Conservation (phyloP, 2,888 invertebrate genomes). For the Pachydiplax longipennis region DNA sequence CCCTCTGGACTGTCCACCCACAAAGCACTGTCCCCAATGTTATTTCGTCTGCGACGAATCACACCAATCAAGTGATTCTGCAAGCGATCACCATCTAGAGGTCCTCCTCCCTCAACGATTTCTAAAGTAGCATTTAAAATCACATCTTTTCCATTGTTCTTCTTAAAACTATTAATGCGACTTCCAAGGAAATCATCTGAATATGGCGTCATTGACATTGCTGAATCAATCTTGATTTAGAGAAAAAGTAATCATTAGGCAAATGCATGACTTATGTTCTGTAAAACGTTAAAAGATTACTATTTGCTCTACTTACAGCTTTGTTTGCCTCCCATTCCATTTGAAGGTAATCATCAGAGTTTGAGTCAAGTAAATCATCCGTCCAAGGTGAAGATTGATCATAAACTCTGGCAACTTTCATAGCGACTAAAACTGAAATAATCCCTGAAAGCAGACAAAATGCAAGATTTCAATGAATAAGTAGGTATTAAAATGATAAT, state of each 20-base stretch:
- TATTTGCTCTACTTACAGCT: slow-evolving; percentile 71
- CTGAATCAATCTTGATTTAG: slow-evolving; percentile 78
- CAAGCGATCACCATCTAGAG: slow-evolving; percentile 75
- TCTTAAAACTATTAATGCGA: slow-evolving; percentile 79
- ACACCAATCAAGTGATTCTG: slow-evolving; percentile 86
- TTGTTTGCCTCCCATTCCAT: slow-evolving; percentile 85
- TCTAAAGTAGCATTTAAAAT: slow-evolving; percentile 86
- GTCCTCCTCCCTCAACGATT: slow-evolving; percentile 78
- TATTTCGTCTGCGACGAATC: slow-evolving; percentile 82
- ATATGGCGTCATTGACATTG: slow-evolving; percentile 91
- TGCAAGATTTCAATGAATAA: not conserved
- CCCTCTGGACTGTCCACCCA: slow-evolving; percentile 85
- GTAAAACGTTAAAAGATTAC: not conserved
- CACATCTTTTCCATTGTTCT: slow-evolving; percentile 68
- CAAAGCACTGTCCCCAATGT: slow-evolving; percentile 85
- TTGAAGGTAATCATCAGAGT: slow-evolving; percentile 81
- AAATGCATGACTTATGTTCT: not conserved
- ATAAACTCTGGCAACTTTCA: slow-evolving; percentile 84
- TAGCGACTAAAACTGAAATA: slow-evolving; percentile 78
- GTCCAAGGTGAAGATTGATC: slow-evolving; percentile 83
- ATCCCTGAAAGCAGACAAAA: slow-evolving; percentile 62
- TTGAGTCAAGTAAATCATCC: slow-evolving; percentile 74
- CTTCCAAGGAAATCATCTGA: slow-evolving; percentile 86
- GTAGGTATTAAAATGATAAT: not conserved
- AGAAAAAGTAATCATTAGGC: slow-evolving; percentile 42